Conservation (phyloP, 2,888 invertebrate species). For the Podabrus alpinus region DNA sequence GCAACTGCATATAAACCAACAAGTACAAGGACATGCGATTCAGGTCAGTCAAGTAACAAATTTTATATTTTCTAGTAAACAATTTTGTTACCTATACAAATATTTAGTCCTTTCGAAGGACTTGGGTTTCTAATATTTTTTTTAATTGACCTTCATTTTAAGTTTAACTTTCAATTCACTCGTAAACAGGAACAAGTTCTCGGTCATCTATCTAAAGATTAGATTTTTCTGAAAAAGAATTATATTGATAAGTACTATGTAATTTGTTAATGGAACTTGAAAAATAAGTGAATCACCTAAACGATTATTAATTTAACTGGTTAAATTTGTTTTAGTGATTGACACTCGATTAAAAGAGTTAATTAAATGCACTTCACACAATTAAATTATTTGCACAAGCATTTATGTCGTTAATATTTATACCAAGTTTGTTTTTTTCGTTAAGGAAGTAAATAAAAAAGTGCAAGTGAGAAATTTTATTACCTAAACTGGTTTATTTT, state of each 20-base stretch:
- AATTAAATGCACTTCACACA: not conserved
- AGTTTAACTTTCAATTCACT: not conserved
- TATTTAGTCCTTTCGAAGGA: not conserved
- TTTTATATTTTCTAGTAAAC: not conserved
- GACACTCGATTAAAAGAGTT: not conserved
- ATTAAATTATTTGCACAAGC: not conserved
- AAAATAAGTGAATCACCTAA: not conserved
- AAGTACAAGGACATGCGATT: conserved; percentile 71
- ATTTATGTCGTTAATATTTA: not conserved
- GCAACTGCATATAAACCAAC: conserved; percentile 84
- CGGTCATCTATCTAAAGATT: not conserved
- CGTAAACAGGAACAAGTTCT: not conserved
- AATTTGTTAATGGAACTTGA: not conserved
- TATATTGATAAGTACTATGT: not conserved
- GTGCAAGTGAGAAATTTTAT: not conserved
- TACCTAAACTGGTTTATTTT: not conserved
- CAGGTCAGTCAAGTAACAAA: conserved; percentile 63
- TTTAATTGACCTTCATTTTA: not conserved
- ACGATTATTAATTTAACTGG: not conserved
- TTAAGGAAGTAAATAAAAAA: not conserved
- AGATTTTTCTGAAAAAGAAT: not conserved
- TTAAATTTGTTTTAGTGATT: not conserved
- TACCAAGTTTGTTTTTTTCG: not conserved
- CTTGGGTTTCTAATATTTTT: not conserved
- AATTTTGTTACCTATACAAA: not conserved